Percentiles rank a stretch among this genome's conserved stretches.
phyloP scores from a whole-genome alignment of 2,797 vertebrate genomes.

The Pseudotriccus pelzelni region DNA sequence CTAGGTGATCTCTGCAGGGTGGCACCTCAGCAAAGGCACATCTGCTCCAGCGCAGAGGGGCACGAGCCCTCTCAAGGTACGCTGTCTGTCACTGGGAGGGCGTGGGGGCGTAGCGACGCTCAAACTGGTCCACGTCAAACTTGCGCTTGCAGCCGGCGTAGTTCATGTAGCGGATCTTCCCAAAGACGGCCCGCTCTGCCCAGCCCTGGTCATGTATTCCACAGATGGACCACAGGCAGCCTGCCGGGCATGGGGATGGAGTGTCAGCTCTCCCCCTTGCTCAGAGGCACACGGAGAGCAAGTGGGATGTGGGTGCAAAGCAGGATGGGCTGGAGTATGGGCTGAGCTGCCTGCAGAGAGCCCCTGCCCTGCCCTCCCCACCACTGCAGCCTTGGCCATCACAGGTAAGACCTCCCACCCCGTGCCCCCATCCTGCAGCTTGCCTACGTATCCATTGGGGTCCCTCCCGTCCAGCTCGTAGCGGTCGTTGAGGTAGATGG shows the following conservation, averaged over 20 bases:
- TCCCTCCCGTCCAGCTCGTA: constrained; percentile 87
- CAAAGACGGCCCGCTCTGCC: constrained; percentile 83
- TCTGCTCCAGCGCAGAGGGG: not conserved
- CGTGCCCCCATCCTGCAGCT: not conserved
- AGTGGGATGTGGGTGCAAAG: not conserved
- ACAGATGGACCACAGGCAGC: constrained; percentile 93
- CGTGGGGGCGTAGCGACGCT: constrained; percentile 76
- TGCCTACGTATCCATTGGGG: constrained; percentile 89
- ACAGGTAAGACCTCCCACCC: not conserved
- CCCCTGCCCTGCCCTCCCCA: accelerated
- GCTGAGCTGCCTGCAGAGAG: not conserved
- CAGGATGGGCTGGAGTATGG: not conserved
- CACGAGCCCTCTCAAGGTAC: accelerated
- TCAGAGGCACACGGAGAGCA: accelerated
- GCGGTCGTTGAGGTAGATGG: constrained; percentile 88
- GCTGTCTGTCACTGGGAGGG: not conserved
- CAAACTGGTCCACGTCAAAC: constrained; percentile 84
- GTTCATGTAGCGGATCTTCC: constrained; percentile 94
- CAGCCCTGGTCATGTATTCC: constrained; percentile 91
- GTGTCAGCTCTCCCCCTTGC: not conserved
- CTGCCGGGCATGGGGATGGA: constrained; percentile 27
- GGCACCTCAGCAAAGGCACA: not conserved
- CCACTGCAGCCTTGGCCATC: not conserved
- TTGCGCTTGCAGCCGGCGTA: constrained; percentile 90
- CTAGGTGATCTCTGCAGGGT: not conserved